These are phyloP conservation scores for Pituophis catenifer DNA, from an alignment of 2,113 vertebrate genomes.

Conservation along the genomic window DNA sequence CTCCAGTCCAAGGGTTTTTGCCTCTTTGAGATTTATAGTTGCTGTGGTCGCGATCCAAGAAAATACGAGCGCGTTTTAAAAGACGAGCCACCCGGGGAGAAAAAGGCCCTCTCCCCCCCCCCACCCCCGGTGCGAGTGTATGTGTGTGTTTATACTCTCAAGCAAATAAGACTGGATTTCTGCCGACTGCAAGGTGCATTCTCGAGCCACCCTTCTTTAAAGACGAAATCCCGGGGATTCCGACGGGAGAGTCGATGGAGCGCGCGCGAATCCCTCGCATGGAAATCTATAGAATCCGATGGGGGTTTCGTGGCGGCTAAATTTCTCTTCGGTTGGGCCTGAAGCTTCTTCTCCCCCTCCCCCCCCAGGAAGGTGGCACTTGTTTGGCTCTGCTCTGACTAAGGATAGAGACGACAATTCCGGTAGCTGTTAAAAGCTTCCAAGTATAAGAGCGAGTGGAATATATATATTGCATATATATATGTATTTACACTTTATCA, in stretches of 20 bases:
- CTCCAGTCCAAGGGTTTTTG: background rate
- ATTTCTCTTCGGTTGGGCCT: background rate
- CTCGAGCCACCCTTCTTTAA: background rate
- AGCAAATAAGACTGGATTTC: background rate
- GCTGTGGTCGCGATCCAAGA: background rate
- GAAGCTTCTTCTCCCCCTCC: rapidly evolving
- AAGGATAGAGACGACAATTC: constrained; percentile 27
- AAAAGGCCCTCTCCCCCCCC: too few relatives aligned
- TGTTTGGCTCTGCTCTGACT: too few relatives aligned
- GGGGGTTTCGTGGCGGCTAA: background rate
- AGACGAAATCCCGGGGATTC: background rate
- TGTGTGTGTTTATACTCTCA: background rate
- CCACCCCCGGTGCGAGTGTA: too few relatives aligned
- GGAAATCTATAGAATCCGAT: background rate
- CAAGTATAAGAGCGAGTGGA: constrained; percentile 45
- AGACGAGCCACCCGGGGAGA: background rate
- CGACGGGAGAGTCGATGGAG: too few relatives aligned
- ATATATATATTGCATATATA: constrained; percentile 67
- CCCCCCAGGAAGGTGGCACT: rapidly evolving
- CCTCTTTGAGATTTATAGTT: background rate
- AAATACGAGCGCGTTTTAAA: background rate
- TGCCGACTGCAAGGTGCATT: background rate
- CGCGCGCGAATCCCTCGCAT: background rate
- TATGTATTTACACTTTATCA: constrained; percentile 64
- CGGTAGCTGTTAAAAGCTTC: constrained; percentile 49